Base-by-base conservation (phyloP, 2,888 invertebrate species). In the Koerneria pararmatus region DNA sequence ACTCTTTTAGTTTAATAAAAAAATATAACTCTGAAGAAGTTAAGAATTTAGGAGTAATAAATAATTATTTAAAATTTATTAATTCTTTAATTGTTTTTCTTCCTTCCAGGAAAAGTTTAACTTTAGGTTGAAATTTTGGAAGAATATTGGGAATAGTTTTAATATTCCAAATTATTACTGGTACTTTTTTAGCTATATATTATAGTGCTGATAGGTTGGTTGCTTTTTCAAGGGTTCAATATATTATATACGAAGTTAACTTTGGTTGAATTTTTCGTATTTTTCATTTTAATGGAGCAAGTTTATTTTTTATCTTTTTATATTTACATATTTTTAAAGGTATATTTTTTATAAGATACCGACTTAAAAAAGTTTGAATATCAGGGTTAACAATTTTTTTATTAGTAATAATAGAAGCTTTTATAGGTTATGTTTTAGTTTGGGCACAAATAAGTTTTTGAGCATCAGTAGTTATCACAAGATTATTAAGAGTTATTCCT, bases 361-460 rank as follows among this genome's bases (percentile, higher is more conserved):
- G 86, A 78, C 85, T 86, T 80, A 85, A 84, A 70, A 83, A 86
- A 72, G 88, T 89, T 0, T 91, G 90, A 89, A 82, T 87, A 78
- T 76, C 87, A 0, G 90, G 90, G 62, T 85, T 89, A 60, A 85
- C 89, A 69, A 87, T 91, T 83, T 83, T 90, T 84, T 87, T 91
- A 77, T 63, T 88, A 83, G 84, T 88, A 71, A 91, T 91, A 88
- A 88, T 85, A 80, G 89, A 89, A 58, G 89, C 89, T 29, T 91
- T 91, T 84, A 85, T 90, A 87, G 90, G 90, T 0, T 91, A 91
- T 86, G 89, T 90, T 0, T 72, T 90, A 79, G 90, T 90, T 0
- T 90, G 90, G 85, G 90, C 90, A 6, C 90, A 91, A 89, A 91
- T 91, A 88, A 90, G 90, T 1, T 90, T 89, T 83, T 90, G 90